A percentile compares a stretch with the other conserved stretches of the same genome.
phyloP scores from a whole-genome alignment of 2,888 invertebrate species.

The Apeira syringaria region DNA sequence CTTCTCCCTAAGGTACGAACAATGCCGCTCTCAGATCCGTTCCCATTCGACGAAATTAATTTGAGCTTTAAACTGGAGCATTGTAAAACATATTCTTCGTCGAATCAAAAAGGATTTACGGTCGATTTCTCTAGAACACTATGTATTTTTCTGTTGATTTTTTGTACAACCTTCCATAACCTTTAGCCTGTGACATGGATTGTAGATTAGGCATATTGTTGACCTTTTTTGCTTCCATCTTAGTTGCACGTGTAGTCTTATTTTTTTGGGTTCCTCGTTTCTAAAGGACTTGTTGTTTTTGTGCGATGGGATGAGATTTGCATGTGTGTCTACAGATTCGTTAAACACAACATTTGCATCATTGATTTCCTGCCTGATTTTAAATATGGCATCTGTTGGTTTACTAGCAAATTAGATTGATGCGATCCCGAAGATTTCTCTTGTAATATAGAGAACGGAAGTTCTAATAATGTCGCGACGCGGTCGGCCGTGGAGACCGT shows the following conservation, averaged over 20 bases:
- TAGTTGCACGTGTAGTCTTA: slow-evolving; percentile 71
- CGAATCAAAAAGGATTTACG: slow-evolving; percentile 45
- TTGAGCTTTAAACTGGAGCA: slow-evolving; percentile 45
- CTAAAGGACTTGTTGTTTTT: slow-evolving; percentile 67
- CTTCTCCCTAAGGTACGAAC: slow-evolving; percentile 79
- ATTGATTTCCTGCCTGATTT: slow-evolving; percentile 49
- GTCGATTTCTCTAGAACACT: slow-evolving; percentile 67
- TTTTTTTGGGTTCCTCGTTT: slow-evolving; percentile 52
- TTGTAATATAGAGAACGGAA: slow-evolving; percentile 60
- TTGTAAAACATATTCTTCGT: slow-evolving; percentile 46
- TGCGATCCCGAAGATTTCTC: slow-evolving; percentile 44
- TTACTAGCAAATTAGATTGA: slow-evolving; percentile 49
- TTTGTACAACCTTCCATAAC: slow-evolving; percentile 81
- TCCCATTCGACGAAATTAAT: slow-evolving; percentile 36
- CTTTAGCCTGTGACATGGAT: slow-evolving; percentile 83
- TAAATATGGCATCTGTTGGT: slow-evolving; percentile 31
- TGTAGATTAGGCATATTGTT: slow-evolving; percentile 83
- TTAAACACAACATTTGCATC: slow-evolving; percentile 46
- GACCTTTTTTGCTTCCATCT: slow-evolving; percentile 77
- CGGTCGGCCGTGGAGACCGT: slow-evolving; percentile 64
- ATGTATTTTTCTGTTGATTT: slow-evolving; percentile 67
- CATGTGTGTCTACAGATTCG: slow-evolving; percentile 58
- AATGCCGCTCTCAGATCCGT: slow-evolving; percentile 62
- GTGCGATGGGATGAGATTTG: slow-evolving; percentile 54
- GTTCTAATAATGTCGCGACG: slow-evolving; percentile 71